Base-by-base conservation (phyloP, 2,888 invertebrate genomes). In the Mythimna vitellina region DNA sequence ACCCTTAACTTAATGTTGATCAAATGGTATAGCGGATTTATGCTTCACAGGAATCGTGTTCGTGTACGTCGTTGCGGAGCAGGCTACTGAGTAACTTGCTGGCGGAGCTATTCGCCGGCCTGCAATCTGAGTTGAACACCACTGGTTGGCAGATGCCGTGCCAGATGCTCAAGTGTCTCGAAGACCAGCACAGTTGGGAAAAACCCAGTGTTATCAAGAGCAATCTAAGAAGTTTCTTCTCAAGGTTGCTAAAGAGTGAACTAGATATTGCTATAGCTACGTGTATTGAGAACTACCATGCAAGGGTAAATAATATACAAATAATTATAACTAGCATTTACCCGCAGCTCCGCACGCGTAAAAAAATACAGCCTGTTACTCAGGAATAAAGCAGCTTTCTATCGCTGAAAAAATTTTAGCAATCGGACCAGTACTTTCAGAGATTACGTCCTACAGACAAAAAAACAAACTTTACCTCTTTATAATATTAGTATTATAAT, bases 121-220 rank as follows among this genome's bases (percentile, higher is more conserved):
- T 96, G 62, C 94, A 94, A 80, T 70, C 88, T 0, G 95, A 96
- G 82, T 75, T 96, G 57, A 86, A 87, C 0, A 88, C 75, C 1
- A 78, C 88, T 0, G 90, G 90, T 1, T 63, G 84, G 0, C 76
- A 89, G 58, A 95, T 96, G 95, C 94, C 96, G 0, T 96, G 96
- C 77, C 92, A 94, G 69, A 80, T 95, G 65, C 86, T 96, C 3
- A 95, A 95, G 81, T 96, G 96, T 62, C 89, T 96, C 10, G 95
- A 96, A 54, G 96, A 96, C 70, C 89, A 88, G 56, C 95, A 96
- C 73, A 94, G 92, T 72, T 96, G 96, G 96, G 95, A 95, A 56
- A 88, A 90, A 29, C 70, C 91, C 5, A 92, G 90, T 64, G 72
- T 87, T 4, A 86, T 92, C n/a, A 96, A 94, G 79, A 89, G 88